Evolutionary conservation across 2,888 invertebrate species (phyloP), one percentile per base, ranked within the genome.

Genomic region (Tipula vernalis): DNA sequence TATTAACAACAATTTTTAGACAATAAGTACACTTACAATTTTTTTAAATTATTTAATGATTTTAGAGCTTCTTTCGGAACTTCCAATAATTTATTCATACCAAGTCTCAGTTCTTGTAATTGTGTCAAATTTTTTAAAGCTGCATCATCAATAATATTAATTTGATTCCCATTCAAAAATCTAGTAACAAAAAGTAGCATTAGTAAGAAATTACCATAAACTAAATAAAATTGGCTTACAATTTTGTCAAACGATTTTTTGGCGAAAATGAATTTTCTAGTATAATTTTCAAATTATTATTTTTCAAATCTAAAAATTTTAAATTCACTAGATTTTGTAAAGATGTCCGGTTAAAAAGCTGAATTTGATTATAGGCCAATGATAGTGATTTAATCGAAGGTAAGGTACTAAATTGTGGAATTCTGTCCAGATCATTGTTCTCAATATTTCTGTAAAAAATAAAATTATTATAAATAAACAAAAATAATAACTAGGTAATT

Each of bases 61-160:
- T 93, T 93, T 90, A 98, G 97, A 47, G 96, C 92, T 89, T 95
- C 95, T 90, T 95, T 95, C n/a, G 95, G 94, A 86, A 98, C 91
- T 86, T 92, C 92, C 87, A 92, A 92, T 87, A 96, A 92, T 88
- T 93, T 94, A 93, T 98, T 98, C 90, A 95, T 95, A 90, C 95
- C 97, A 88, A 98, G 90, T 90, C 96, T 96, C 88, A 98, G 92
- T 88, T 95, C 94, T 88, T 94, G 93, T 88, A 98, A 92, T 87
- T 93, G 93, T 0, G 94, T 94, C 87, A 98, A 92, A 90, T 95
- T 95, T 89, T 94, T 94, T 89, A 98, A 94, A 87, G 95, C 94
- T 87, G 94, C 94, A 89, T 94, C 94, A 89, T 95, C 94, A 87
- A 98, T 93, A 85, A 92, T 91, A 88, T 92, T 93, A 87, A 98